Percentiles rank a stretch among this genome's conserved stretches.
phyloP scores from a whole-genome alignment of 2,113 vertebrate species.

The Dicerorhinus sumatrensis region DNA sequence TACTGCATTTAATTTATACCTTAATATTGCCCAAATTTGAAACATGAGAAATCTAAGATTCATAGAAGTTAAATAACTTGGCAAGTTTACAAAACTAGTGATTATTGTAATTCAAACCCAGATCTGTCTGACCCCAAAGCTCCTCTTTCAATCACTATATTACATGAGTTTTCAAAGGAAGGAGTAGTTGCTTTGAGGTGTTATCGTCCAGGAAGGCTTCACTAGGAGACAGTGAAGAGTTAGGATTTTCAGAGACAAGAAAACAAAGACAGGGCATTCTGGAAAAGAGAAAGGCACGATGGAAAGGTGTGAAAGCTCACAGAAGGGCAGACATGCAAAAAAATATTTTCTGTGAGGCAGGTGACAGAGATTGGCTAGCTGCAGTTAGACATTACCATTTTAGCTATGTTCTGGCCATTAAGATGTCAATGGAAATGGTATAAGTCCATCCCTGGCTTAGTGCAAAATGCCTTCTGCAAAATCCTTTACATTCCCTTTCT shows the following conservation, averaged over 20 bases:
- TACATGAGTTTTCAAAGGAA: background rate
- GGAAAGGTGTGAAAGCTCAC: background rate
- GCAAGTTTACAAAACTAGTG: background rate
- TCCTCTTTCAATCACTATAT: background rate
- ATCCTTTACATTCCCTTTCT: background rate
- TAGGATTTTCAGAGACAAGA: background rate
- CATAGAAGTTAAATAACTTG: background rate
- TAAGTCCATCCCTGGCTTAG: background rate
- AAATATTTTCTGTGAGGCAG: background rate
- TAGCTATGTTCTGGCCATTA: background rate
- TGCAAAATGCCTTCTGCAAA: background rate
- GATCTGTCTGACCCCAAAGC: background rate
- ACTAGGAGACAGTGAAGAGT: background rate
- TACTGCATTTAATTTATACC: background rate
- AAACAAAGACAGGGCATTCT: background rate
- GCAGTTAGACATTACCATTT: background rate
- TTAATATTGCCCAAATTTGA: background rate
- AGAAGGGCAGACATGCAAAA: background rate
- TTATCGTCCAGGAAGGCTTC: background rate
- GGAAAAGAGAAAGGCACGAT: background rate
- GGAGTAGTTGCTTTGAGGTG: background rate
- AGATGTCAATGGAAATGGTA: background rate
- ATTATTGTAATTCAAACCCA: background rate
- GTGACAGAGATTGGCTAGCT: background rate
- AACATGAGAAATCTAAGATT: background rate